A percentile compares a stretch with the other conserved stretches of the same genome.
Conservation (phyloP, 2,797 vertebrate genomes). For the Chlorospingus flavigularis region DNA sequence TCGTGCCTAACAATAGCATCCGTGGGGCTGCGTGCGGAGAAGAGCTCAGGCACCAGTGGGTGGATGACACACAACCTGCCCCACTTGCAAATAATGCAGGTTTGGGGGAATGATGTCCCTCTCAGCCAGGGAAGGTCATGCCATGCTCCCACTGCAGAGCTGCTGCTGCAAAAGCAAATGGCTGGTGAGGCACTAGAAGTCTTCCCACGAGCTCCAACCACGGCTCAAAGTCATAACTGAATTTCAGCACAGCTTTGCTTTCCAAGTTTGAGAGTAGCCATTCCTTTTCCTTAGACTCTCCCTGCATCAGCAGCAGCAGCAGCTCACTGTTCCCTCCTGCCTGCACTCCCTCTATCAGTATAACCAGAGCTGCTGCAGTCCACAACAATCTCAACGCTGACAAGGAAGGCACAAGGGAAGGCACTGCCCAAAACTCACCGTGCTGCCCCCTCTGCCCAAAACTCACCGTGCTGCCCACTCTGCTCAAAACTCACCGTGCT, state of each 20-base stretch:
- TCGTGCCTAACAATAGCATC: constrained; percentile 48
- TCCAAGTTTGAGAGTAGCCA: neutral
- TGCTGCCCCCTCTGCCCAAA: neutral
- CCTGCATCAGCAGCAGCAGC: neutral
- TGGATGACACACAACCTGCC: constrained; percentile 43
- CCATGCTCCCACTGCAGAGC: neutral
- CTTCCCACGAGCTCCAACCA: rapidly evolving
- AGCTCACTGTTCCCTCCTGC: neutral
- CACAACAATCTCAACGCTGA: neutral
- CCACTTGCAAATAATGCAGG: neutral
- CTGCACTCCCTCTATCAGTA: rapidly evolving
- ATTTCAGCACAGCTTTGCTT: neutral
- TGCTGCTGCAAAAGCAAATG: neutral
- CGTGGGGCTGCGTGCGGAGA: constrained; percentile 15
- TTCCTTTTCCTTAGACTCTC: neutral
- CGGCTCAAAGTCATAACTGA: neutral
- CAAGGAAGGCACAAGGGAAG: neutral
- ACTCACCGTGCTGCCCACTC: no score
- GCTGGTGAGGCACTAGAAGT: neutral
- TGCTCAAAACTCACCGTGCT: rapidly evolving
- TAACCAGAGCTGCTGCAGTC: neutral
- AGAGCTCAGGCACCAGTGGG: constrained; percentile 10
- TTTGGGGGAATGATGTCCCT: neutral
- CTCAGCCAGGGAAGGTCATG: neutral
- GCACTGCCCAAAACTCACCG: neutral